A percentile compares a stretch with the other conserved stretches of the same genome.
These are phyloP conservation scores for Sebastiscus tertius DNA, from an alignment of 2,797 vertebrate species.

Conservation along the genomic window DNA sequence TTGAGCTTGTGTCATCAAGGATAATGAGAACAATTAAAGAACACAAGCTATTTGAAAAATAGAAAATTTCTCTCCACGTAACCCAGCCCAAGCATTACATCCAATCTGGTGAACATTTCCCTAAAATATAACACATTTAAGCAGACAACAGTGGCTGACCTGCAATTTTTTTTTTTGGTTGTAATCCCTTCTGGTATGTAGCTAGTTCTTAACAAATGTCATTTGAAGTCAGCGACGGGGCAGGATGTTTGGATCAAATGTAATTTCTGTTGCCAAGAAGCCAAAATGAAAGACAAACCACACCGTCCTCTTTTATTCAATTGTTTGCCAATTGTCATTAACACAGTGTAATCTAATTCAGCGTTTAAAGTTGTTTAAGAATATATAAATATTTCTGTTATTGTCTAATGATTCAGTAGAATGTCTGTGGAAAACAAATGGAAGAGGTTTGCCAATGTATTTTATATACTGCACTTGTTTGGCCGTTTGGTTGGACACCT, in stretches of 20 bases:
- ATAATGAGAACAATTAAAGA: background rate
- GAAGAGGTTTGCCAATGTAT: slow-evolving; percentile 75
- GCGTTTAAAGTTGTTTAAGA: slow-evolving; percentile 68
- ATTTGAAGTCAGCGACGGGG: slow-evolving; percentile 14
- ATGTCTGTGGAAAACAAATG: slow-evolving; percentile 63
- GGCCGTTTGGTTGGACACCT: slow-evolving; percentile 35
- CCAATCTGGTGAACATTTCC: slow-evolving; percentile 1
- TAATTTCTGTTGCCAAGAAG: slow-evolving; percentile 61
- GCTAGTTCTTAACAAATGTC: slow-evolving; percentile 35
- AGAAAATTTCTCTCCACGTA: background rate
- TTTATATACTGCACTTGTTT: slow-evolving; percentile 62
- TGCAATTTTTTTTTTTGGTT: slow-evolving; percentile 7
- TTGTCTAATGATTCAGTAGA: slow-evolving; percentile 64
- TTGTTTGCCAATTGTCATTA: slow-evolving; percentile 68
- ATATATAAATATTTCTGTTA: slow-evolving; percentile 62
- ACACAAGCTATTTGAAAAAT: background rate
- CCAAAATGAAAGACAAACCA: slow-evolving; percentile 59
- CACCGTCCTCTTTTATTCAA: slow-evolving; percentile 37
- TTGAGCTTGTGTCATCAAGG: background rate
- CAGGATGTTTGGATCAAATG: slow-evolving; percentile 33
- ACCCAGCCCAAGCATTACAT: background rate
- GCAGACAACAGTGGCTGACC: slow-evolving; percentile 7
- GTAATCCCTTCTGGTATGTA: slow-evolving; percentile 9
- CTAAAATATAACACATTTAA: background rate
- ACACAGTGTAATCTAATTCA: slow-evolving; percentile 64